These are phyloP conservation scores for Pteria penguin DNA, from an alignment of 2,888 invertebrate genomes.

Conservation along the genomic window DNA sequence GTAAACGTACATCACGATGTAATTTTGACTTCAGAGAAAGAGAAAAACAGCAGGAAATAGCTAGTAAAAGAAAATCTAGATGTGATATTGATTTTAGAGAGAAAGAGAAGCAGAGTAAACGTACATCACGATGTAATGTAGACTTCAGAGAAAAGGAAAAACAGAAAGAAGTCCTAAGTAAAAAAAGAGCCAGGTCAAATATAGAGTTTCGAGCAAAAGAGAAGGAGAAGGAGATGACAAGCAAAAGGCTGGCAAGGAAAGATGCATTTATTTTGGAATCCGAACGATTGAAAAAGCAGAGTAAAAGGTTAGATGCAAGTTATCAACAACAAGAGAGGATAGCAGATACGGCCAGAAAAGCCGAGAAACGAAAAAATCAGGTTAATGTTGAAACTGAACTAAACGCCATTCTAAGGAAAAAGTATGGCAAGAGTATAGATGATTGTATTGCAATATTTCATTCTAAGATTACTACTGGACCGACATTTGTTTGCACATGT, in stretches of 20 bases:
- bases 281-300: not conserved
- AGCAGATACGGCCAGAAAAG: not conserved
- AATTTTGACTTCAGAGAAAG: not conserved
- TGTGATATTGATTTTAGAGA: no score
- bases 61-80: not conserved
- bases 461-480: slow-evolving; percentile 9
- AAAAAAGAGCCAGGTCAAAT: not conserved
- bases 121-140: not conserved
- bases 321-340: not conserved
- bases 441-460: slow-evolving; percentile 27
- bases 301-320: not conserved
- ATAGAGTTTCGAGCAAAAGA: not conserved
- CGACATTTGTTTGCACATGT: slow-evolving; percentile 24
- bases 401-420: not conserved
- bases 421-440: not conserved
- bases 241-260: not conserved
- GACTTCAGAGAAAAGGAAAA: not conserved
- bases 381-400: not conserved
- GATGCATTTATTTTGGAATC: not conserved
- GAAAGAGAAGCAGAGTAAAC: not conserved
- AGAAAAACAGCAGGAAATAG: not conserved
- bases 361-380: not conserved
- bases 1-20: no score
- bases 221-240: not conserved
- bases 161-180: no score